Evolutionary conservation across 2,797 vertebrate genomes (phyloP), one percentile per base, ranked within the genome.

Genomic region (Gallinago stenura): DNA sequence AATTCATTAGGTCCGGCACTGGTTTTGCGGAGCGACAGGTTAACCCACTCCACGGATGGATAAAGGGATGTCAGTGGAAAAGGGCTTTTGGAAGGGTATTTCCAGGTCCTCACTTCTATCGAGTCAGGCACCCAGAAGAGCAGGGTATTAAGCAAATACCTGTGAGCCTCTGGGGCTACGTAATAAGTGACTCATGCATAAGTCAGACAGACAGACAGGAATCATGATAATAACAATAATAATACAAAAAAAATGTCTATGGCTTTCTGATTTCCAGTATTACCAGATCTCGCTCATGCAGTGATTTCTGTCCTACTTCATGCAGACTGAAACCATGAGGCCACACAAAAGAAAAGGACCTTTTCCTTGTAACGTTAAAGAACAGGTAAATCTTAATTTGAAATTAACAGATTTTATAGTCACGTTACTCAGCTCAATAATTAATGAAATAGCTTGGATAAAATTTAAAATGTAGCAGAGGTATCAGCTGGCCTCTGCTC

Each of bases 391-490:
- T 80, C 88, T 90, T 87, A 96, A 89, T 93, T 92, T 87, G 86
- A 82, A 90, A 89, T 57, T 87, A 94, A 48, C 45, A 94, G 70
- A 72, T 62, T 75, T 87, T 95, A 90, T 65, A 71, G 78, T 83
- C 64, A 66, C 77, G 64, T 93, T 90, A 85, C n/a, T 66, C 35
- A 15, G 46, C 84, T 96, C 79, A 95, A 92, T 95, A 96, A 97
- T 97, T 97, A 96, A 95, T 93, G 89, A 92, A 95, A 95, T 77
- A 83, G 51, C 87, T 94, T 84, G 92, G 87, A 93, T 91, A 90
- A 96, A 90, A 95, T 94, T 84, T 97, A 97, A 92, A 97, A 97
- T 82, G 89, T 92, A 93, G 46, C 62, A 85, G 78, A 88, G 16
- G 56, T 89, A 91, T 95, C 43, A 76, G 79, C 81, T 89, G 58